These are phyloP conservation scores for Scophthalmus maximus DNA, from an alignment of 2,113 vertebrate species.

Conservation along the genomic window DNA sequence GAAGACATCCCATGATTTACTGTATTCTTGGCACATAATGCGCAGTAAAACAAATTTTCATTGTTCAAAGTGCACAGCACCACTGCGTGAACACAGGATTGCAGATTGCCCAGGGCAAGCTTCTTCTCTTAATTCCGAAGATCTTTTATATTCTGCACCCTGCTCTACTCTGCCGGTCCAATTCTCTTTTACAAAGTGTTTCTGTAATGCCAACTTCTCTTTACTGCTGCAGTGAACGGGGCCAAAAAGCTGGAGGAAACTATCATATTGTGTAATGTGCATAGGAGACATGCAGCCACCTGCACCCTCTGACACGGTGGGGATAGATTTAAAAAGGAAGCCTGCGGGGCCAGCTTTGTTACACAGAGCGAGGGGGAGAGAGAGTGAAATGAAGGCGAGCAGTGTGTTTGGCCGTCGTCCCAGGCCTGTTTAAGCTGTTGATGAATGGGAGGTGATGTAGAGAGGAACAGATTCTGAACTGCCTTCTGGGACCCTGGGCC, in stretches of 20 bases:
- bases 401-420: slow-evolving; percentile 64
- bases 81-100: slow-evolving; percentile 34
- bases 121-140: slow-evolving; percentile 47
- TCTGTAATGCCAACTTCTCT: slow-evolving; percentile 59
- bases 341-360: slow-evolving; percentile 69
- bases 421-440: slow-evolving; percentile 68
- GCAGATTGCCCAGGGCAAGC: slow-evolving; percentile 27
- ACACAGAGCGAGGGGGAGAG: slow-evolving; percentile 22
- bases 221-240: slow-evolving; percentile 47
- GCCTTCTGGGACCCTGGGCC: slow-evolving; percentile 60
- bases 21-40: slow-evolving; percentile 23
- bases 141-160: slow-evolving; percentile 30
- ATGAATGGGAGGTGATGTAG: slow-evolving; percentile 73
- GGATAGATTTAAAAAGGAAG: slow-evolving; percentile 69
- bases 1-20: slow-evolving; percentile 12
- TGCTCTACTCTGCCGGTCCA: slow-evolving; percentile 6
- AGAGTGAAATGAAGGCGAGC: slow-evolving; percentile 56
- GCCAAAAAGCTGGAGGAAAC: slow-evolving; percentile 66
- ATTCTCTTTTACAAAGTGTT: slow-evolving; percentile 56
- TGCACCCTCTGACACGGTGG: slow-evolving; percentile 65
- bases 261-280: slow-evolving; percentile 64
- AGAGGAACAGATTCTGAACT: slow-evolving; percentile 70
- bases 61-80: slow-evolving; percentile 18
- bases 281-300: slow-evolving; percentile 76
- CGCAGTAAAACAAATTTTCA: slow-evolving; percentile 6